phyloP scores from a whole-genome alignment of 1,140 invertebrate genomes.

The Trachymyrmex septentrionalis region DNA sequence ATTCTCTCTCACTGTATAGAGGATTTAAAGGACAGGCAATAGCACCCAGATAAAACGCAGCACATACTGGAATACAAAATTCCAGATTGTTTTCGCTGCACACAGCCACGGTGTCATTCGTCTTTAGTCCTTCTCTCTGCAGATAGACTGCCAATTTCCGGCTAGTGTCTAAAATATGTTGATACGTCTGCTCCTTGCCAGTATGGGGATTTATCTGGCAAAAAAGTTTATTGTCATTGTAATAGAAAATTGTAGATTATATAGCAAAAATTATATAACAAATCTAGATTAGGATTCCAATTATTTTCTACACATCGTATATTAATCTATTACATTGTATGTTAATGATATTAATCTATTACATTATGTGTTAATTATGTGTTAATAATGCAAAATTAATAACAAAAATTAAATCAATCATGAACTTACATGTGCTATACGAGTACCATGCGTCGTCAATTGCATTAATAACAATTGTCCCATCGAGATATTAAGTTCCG shows the following conservation, averaged over 20 bases:
- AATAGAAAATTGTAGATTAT: background rate
- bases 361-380: background rate
- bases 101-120: constrained; percentile 88
- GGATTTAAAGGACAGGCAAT: constrained; percentile 87
- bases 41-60: constrained; percentile 87
- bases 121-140: constrained; percentile 81
- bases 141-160: constrained; percentile 85
- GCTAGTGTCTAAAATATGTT: constrained; percentile 84
- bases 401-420: background rate
- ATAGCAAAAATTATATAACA: background rate
- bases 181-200: constrained; percentile 84
- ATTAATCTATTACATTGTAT: background rate
- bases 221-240: background rate
- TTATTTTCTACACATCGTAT: background rate
- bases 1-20: constrained; percentile 80
- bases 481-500: constrained; percentile 56
- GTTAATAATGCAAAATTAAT: background rate
- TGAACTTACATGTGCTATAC: constrained; percentile 72
- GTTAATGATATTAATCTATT: too few species aligned
- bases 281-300: background rate
- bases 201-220: constrained; percentile 86
- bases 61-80: constrained; percentile 87
- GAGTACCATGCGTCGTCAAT: constrained; percentile 59
- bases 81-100: constrained; percentile 89
- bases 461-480: constrained; percentile 73